Evolutionary conservation across 2,888 invertebrate genomes (phyloP), one percentile per base, ranked within the genome.

Genomic region (Erebia epiphron): DNA sequence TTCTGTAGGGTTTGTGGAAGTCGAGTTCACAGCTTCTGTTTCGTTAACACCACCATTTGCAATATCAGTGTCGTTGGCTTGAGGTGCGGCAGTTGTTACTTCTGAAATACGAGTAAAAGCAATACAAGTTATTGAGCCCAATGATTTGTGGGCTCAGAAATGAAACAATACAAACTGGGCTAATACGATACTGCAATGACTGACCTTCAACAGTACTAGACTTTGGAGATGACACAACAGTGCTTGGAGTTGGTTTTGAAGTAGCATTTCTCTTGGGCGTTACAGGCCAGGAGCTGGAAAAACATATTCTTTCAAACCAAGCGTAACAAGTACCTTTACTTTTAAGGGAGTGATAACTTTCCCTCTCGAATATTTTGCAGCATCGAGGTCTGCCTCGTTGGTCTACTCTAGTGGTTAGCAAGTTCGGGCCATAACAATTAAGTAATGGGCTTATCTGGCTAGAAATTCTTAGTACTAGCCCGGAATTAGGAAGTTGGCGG

Each of bases 281-380:
- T n/a, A 66, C 66, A 46, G 66, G 57, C 66, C 66, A 66, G 26
- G 66, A 56, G n/a, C 66, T 66, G 21, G 13, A 46, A 57, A n/a
- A 21, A 62, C 1, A 21, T 1, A 43, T 9, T 2, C 18, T 14
- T 13, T 8, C 1, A 54, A 52, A 49, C 13, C 14, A 10, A 13
- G 4, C 2, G 5, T 56, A 11, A 11, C n/a, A n/a, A n/a, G n/a
- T n/a, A n/a, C n/a, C n/a, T n/a, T n/a, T n/a, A n/a, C 56, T 56
- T 11, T 21, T 21, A 26, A 11, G 14, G 26, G 14, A 21, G 18
- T 14, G 7, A 14, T 0, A 50, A 11, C 1, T 18, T n/a, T 56
- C 16, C n/a, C 54, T n/a, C 10, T 56, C n/a, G 9, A 56, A 16
- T 1, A 56, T 8, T 18, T 16, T 18, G 2, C 35, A 35, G 26